A percentile compares a stretch with the other conserved stretches of the same genome.
phyloP scores from a whole-genome alignment of 2,888 invertebrate species.

The Campoletis raptor region DNA sequence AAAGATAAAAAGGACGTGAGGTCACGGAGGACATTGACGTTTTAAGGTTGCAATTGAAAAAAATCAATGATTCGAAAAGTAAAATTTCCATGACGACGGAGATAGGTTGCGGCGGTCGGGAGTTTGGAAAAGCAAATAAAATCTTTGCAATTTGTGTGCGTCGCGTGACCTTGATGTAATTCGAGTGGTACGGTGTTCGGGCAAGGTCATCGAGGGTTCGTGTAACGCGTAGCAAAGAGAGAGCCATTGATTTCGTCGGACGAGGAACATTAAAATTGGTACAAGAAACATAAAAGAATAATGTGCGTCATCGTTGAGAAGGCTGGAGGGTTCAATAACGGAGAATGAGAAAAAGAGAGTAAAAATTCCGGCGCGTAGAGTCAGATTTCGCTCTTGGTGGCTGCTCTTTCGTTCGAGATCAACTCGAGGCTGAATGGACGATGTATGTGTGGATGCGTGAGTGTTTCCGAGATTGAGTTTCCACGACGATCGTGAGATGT shows the following conservation, averaged over 20 bases:
- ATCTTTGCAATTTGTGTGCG: background rate
- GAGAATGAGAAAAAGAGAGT: background rate
- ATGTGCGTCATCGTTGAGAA: conserved; percentile 50
- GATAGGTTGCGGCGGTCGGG: too few species aligned
- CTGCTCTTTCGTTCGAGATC: background rate
- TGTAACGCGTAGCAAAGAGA: background rate
- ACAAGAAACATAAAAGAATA: conserved; percentile 13
- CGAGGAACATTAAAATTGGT: conserved; percentile 14
- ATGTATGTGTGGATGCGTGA: background rate
- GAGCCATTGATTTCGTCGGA: background rate
- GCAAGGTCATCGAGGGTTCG: background rate
- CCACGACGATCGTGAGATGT: conserved; percentile 13
- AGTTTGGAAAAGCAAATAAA: background rate
- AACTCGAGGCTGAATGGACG: conserved; percentile 55
- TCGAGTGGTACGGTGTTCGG: background rate
- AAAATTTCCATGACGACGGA: too few species aligned
- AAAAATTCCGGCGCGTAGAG: background rate
- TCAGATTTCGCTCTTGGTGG: background rate
- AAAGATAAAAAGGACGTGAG: background rate
- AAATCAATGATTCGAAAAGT: too few species aligned
- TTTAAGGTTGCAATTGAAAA: too few species aligned
- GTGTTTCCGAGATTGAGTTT: conserved; percentile 40
- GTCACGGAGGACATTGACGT: background rate
- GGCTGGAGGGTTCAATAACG: background rate
- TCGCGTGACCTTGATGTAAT: conserved; percentile 46